These are phyloP conservation scores for Callipepla squamata DNA, from an alignment of 2,113 vertebrate species.

Conservation along the genomic window DNA sequence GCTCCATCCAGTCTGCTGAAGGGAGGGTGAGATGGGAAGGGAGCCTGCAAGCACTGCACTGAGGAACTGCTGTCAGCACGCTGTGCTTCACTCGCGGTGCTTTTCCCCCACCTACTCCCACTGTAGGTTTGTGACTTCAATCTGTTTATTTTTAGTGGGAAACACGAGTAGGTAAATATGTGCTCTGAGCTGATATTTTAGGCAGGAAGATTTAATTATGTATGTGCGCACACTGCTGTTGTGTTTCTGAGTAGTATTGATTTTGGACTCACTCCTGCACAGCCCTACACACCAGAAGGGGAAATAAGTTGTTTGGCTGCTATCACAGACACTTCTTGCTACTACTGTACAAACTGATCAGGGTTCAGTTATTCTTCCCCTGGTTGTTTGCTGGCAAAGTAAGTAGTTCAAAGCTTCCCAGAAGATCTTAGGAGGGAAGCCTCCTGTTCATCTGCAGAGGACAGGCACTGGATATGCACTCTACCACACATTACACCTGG, in stretches of 20 bases:
- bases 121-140: neutral
- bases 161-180: neutral
- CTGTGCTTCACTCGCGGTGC: accelerated
- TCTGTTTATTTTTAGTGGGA: constrained; percentile 55
- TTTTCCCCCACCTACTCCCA: constrained; percentile 2
- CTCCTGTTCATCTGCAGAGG: neutral
- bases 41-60: neutral
- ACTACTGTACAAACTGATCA: neutral
- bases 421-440: neutral
- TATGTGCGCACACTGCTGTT: neutral
- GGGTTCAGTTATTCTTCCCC: neutral
- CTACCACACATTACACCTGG: neutral
- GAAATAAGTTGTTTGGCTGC: neutral
- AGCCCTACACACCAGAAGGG: neutral
- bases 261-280: neutral
- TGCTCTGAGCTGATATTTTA: constrained; percentile 24
- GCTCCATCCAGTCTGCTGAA: neutral
- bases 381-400: neutral
- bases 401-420: neutral
- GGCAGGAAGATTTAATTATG: neutral
- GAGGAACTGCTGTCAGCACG: neutral
- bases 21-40: neutral
- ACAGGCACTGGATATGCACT: accelerated
- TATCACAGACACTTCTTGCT: neutral
- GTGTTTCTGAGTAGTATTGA: constrained; percentile 14